Evolutionary conservation across 2,113 vertebrate species (phyloP).

Genomic region (Gracilinanus agilis): DNA sequence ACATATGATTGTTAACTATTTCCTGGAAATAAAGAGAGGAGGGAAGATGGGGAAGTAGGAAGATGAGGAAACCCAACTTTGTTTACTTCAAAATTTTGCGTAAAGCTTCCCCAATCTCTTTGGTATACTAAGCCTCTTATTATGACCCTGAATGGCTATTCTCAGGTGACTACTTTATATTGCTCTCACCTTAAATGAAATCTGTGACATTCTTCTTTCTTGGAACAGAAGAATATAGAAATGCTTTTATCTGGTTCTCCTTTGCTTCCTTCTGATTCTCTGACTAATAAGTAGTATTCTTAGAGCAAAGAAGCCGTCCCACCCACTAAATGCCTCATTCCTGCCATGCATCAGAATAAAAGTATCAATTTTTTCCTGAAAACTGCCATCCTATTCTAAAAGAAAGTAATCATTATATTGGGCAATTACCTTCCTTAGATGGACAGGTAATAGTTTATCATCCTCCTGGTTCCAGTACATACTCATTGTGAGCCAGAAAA

Average conservation of each 20-base stretch:
- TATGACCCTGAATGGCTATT: neutral
- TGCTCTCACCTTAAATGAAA: neutral
- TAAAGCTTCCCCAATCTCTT: neutral
- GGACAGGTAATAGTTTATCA: constrained; percentile 43
- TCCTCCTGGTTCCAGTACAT: neutral
- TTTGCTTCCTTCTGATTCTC: constrained; percentile 22
- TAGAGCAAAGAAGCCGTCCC: constrained; percentile 18
- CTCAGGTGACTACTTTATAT: neutral
- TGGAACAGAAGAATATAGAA: neutral
- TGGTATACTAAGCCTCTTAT: neutral
- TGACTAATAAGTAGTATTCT: constrained; percentile 25
- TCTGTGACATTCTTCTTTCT: constrained; percentile 10
- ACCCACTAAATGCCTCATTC: constrained; percentile 46
- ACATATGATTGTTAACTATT: neutral
- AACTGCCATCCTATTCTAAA: constrained; percentile 39
- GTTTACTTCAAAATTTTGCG: neutral
- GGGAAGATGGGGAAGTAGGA: neutral
- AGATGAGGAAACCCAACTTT: neutral
- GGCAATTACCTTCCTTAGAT: constrained; percentile 45
- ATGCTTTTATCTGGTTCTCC: constrained; percentile 17
- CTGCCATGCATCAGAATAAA: neutral
- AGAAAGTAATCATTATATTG: constrained; percentile 56
- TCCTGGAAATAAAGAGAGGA: neutral
- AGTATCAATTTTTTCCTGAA: constrained; percentile 44
- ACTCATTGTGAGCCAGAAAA: constrained; percentile 17